Evolutionary conservation across 2,113 vertebrate genomes (phyloP), one percentile per base, ranked within the genome.

Genomic region (Gracilinanus agilis): DNA sequence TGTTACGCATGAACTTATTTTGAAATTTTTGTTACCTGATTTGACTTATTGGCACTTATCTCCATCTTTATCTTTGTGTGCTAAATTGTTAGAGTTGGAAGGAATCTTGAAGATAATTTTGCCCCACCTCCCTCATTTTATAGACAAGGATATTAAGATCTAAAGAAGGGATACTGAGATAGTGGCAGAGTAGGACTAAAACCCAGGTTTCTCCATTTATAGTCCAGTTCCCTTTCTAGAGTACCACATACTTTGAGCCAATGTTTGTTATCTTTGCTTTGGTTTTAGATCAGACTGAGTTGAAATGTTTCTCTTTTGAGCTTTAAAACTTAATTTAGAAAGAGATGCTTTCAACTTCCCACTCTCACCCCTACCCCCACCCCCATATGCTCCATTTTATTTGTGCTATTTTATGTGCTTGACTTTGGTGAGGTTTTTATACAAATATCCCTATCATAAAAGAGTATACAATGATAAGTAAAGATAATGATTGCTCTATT

Each of bases 351-450:
- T 95, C 89, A 55, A 19, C 91, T 88, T 93, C 91, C 34, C 44
- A 44, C 24, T 54, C 24, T 49, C 49, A 49, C 34, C 25, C 25
- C 25, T 27, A 0, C 56, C 25, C 56, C 24, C 25, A 49, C 49
- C 27, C 24, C 9, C 56, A 58, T 27, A 6, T 58, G 10, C 25
- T 58, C 44, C 11, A 40, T 67, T 92, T 16, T 89, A 53, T 54
- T 55, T 95, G 24, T 93, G 24, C 40, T 97, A 27, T 93, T 96
- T 95, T 95, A 56, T 24, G 67, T 90, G 9, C 93, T 95, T 91
- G 44, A 34, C 95, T 96, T 97, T 91, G 34, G 25, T 91, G 40
- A 96, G 75, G 54, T 54, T 34, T 5, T 92, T 93, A 34, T 67
- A 67, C 29, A 89, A 44, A 91, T 93, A 44, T 83, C 90, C 34